phyloP scores from a whole-genome alignment of 1,140 invertebrate genomes.

The Drosophila nikananu region DNA sequence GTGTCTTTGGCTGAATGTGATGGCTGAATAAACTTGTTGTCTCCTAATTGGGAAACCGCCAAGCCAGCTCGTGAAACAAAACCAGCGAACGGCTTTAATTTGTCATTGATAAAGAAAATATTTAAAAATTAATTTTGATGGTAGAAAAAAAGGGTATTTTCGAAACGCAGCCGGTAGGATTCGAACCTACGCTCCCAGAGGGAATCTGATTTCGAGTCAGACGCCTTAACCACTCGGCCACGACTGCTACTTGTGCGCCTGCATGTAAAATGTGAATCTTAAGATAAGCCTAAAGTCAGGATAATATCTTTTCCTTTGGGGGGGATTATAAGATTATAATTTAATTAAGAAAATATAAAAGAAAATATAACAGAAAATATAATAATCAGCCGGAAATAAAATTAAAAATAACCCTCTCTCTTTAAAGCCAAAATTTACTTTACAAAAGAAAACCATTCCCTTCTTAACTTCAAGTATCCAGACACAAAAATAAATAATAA shows the following conservation, averaged over 20 bases:
- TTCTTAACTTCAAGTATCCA: too few relatives aligned
- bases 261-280: background rate
- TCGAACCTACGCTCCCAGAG: constrained; percentile 94
- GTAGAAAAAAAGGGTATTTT: background rate
- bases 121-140: background rate
- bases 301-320: too few relatives aligned
- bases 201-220: constrained; percentile 94
- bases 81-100: constrained; percentile 30
- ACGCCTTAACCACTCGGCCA: constrained; percentile 95
- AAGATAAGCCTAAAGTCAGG: background rate
- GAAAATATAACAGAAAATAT: too few relatives aligned
- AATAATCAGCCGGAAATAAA: too few relatives aligned
- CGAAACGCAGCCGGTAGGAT: constrained; percentile 91
- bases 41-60: constrained; percentile 57
- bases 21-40: constrained; percentile 65
- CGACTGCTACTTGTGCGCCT: constrained; percentile 88
- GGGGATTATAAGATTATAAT: too few relatives aligned
- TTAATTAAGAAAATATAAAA: too few relatives aligned
- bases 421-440: too few relatives aligned
- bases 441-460: too few relatives aligned
- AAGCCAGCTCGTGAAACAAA: constrained; percentile 8
- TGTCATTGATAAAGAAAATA: constrained; percentile 2
- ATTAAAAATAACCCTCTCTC: too few relatives aligned
- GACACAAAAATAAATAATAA: background rate
- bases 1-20: constrained; percentile 37